Conservation (phyloP, 2,797 vertebrate species). For the Lacerta agilis region DNA sequence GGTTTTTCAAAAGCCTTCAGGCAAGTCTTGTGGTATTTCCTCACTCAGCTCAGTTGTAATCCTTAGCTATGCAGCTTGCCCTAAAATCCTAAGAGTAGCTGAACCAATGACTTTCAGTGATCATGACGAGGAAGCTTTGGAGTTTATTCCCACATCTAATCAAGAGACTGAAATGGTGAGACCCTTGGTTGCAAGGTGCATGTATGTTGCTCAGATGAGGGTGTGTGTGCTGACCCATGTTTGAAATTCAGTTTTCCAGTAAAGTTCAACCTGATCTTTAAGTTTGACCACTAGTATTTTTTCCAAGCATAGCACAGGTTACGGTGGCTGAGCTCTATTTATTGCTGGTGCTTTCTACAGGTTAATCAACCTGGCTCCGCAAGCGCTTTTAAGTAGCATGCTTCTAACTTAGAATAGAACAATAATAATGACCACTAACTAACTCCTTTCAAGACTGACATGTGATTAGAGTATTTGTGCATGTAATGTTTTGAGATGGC, state of each 20-base stretch:
- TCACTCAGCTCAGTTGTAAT: not conserved
- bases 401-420: slow-evolving; percentile 76
- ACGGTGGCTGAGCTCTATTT: slow-evolving; percentile 40
- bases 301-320: not conserved
- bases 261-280: not conserved
- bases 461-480: slow-evolving; percentile 47
- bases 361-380: slow-evolving; percentile 46
- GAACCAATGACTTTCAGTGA: slow-evolving; percentile 67
- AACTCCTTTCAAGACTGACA: slow-evolving; percentile 49
- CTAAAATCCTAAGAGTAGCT: slow-evolving; percentile 15
- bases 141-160: slow-evolving; percentile 58
- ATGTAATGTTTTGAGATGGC: slow-evolving; percentile 56
- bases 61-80: not conserved
- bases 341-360: slow-evolving; percentile 62
- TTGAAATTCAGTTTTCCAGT: slow-evolving; percentile 31
- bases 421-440: slow-evolving; percentile 72
- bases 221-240: slow-evolving; percentile 13
- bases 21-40: not conserved
- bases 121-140: slow-evolving; percentile 81
- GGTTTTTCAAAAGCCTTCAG: not conserved
- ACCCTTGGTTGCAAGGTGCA: slow-evolving; percentile 40
- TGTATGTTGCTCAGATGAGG: slow-evolving; percentile 44
- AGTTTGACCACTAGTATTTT: slow-evolving; percentile 16
- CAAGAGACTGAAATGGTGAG: slow-evolving; percentile 43
- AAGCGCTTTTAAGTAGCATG: slow-evolving; percentile 59